A percentile compares a stretch with the other conserved stretches of the same genome.
Evolutionary conservation across 2,888 invertebrate species (phyloP).

Genomic region (Timema podura): DNA sequence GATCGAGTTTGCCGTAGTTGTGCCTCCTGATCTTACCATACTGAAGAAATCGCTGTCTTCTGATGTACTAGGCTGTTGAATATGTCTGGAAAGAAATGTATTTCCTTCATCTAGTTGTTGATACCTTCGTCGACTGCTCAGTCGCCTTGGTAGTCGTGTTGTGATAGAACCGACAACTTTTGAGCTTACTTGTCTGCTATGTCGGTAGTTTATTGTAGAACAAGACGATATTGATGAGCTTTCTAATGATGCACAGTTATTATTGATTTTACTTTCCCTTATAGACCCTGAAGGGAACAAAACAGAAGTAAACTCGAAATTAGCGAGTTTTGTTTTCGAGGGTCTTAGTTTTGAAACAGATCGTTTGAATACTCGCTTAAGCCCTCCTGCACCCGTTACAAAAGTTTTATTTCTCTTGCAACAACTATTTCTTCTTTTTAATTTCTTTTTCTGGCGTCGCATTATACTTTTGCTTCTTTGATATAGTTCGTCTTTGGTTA

Average conservation of each 20-base stretch:
- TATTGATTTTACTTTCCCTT: background rate
- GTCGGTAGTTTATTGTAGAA: constrained; percentile 9
- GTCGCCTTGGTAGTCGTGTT: constrained; percentile 8
- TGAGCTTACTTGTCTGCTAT: background rate
- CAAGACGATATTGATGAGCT: constrained; percentile 18
- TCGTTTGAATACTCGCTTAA: constrained; percentile 62
- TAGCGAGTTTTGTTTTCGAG: constrained; percentile 28
- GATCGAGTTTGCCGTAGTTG: constrained; percentile 32
- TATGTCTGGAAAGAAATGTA: background rate
- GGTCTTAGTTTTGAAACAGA: constrained; percentile 40
- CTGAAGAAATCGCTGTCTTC: constrained; percentile 50
- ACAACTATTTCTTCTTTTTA: constrained; percentile 55
- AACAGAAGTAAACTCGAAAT: constrained; percentile 45
- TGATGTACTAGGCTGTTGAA: constrained; percentile 45
- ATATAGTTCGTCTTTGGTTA: constrained; percentile 89
- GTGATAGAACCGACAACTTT: constrained; percentile 1
- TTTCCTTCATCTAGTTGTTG: background rate
- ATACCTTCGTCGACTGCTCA: constrained; percentile 15
- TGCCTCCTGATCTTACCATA: constrained; percentile 35
- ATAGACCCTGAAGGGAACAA: constrained; percentile 42
- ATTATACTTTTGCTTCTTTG: constrained; percentile 86
- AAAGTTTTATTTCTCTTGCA: constrained; percentile 46
- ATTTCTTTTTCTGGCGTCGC: constrained; percentile 74
- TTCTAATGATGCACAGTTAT: constrained; percentile 8
- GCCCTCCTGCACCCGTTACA: constrained; percentile 50